phyloP scores from a whole-genome alignment of 2,797 vertebrate genomes.

The Coracias cyanogaster region DNA sequence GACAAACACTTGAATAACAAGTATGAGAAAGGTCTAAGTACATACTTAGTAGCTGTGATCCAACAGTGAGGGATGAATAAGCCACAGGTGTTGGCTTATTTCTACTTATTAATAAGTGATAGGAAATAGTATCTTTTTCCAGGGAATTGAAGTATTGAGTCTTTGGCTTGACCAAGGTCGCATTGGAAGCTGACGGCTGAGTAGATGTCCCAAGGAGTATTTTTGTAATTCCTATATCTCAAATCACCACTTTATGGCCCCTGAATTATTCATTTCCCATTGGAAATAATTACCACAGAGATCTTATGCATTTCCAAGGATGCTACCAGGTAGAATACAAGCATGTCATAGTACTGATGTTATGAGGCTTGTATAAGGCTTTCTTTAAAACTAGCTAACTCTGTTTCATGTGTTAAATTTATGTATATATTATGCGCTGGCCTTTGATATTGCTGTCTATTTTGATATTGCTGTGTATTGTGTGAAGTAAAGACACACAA shows the following conservation, averaged over 20 bases:
- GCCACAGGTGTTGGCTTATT: not conserved
- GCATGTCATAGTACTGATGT: not conserved
- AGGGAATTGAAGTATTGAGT: not conserved
- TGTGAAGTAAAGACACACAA: not conserved
- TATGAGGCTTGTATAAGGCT: not conserved
- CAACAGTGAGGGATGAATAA: not conserved
- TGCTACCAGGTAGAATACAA: not conserved
- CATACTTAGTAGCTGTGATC: not conserved
- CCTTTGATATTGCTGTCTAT: not conserved
- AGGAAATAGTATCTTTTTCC: not conserved
- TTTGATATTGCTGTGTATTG: not conserved
- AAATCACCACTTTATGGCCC: not conserved
- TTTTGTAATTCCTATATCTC: not conserved
- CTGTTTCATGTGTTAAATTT: not conserved
- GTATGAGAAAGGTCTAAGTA: not conserved
- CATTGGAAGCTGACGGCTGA: not conserved
- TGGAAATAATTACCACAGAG: conserved; percentile 9
- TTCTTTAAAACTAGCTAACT: not conserved
- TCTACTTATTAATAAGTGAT: not conserved
- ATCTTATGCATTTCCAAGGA: not conserved
- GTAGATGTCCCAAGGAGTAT: not conserved
- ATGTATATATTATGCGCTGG: not conserved
- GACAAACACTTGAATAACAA: not conserved
- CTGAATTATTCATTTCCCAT: conserved; percentile 23
- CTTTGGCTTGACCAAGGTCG: not conserved